Evolutionary conservation across 2,888 invertebrate genomes (phyloP).

Genomic region (Carcina quercana): DNA sequence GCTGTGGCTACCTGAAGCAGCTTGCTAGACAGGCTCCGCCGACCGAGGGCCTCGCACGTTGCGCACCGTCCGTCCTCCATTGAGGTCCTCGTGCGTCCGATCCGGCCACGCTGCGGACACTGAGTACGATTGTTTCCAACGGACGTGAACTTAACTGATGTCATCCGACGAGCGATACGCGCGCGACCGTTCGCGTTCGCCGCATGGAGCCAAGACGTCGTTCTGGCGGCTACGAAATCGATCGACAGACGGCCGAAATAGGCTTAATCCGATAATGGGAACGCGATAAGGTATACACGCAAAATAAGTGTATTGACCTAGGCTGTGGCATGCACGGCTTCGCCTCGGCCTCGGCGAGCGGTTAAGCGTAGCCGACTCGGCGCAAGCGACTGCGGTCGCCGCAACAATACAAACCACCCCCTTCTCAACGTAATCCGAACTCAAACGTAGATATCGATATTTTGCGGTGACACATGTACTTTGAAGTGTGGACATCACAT

Average conservation of each 20-base stretch:
- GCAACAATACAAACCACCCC: constrained; percentile 49
- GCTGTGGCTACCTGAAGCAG: constrained; percentile 65
- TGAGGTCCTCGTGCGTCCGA: constrained; percentile 63
- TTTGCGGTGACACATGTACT: constrained; percentile 61
- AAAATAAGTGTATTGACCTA: constrained; percentile 69
- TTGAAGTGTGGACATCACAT: constrained; percentile 43
- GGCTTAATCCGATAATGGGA: constrained; percentile 69
- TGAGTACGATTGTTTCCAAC: constrained; percentile 65
- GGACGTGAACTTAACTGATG: constrained; percentile 72
- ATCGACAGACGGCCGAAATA: constrained; percentile 64
- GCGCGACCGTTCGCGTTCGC: constrained; percentile 54
- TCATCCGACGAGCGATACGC: constrained; percentile 62
- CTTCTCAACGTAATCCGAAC: constrained; percentile 61
- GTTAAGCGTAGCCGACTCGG: constrained; percentile 61
- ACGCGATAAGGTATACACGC: constrained; percentile 68
- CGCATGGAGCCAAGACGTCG: constrained; percentile 54
- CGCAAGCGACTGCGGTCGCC: constrained; percentile 62
- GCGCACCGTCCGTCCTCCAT: constrained; percentile 68
- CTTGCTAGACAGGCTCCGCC: constrained; percentile 58
- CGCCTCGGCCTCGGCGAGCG: constrained; percentile 52
- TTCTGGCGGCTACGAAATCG: constrained; percentile 37
- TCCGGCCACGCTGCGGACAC: constrained; percentile 64
- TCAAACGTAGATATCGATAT: constrained; percentile 60
- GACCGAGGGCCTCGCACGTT: constrained; percentile 64
- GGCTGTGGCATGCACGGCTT: constrained; percentile 60